phyloP scores from a whole-genome alignment of 2,797 vertebrate species.

The Syndactyla subalaris region DNA sequence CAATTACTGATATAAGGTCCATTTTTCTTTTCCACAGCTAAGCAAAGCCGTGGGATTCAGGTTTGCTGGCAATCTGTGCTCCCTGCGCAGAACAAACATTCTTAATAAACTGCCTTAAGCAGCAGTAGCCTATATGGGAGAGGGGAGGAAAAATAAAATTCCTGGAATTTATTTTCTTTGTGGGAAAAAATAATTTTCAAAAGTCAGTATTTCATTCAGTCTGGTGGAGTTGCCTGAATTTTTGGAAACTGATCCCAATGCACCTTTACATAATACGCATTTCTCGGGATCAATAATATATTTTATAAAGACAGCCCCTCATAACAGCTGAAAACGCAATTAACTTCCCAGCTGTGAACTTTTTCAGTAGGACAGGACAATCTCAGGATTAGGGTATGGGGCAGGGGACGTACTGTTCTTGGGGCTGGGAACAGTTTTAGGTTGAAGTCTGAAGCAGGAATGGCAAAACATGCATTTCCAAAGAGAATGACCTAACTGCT shows the following conservation, averaged over 20 bases:
- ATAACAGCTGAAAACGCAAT: slow-evolving; percentile 29
- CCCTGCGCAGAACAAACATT: slow-evolving; percentile 44
- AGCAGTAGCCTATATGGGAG: slow-evolving; percentile 23
- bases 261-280: slow-evolving; percentile 12
- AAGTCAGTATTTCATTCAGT: not conserved
- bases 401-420: not conserved
- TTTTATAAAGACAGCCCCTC: slow-evolving; percentile 60
- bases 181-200: not conserved
- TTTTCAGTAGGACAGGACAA: slow-evolving; percentile 54
- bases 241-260: slow-evolving; percentile 58
- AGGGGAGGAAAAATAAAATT: slow-evolving; percentile 35
- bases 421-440: slow-evolving; percentile 55
- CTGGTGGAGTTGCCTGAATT: slow-evolving; percentile 13
- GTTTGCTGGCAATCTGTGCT: slow-evolving; percentile 57
- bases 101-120: slow-evolving; percentile 44
- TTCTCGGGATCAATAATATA: slow-evolving; percentile 51
- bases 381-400: slow-evolving; percentile 14
- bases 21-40: slow-evolving; percentile 61
- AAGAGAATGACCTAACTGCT: slow-evolving; percentile 48
- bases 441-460: slow-evolving; percentile 55
- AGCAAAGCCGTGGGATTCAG: slow-evolving; percentile 60
- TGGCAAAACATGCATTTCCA: slow-evolving; percentile 54
- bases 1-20: slow-evolving; percentile 52
- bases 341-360: slow-evolving; percentile 59
- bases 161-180: slow-evolving; percentile 56